Conservation (phyloP, 2,113 vertebrate species). For the Podarcis raffonei region DNA sequence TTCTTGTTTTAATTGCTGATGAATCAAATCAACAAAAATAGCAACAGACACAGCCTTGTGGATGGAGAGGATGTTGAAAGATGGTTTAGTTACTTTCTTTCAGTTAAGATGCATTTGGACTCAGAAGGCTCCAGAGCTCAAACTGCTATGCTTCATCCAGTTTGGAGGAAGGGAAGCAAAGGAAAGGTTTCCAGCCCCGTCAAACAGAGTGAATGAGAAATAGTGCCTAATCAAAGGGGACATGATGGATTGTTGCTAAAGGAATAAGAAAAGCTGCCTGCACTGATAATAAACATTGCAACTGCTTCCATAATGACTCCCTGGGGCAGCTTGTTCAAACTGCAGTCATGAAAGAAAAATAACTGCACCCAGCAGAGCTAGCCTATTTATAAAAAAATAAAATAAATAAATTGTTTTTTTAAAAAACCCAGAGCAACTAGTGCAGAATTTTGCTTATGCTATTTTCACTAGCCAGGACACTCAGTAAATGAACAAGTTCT, state of each 20-base stretch:
- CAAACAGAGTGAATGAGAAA: slow-evolving; percentile 35
- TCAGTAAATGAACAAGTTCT: background rate
- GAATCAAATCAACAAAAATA: too few species aligned
- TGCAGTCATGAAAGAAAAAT: slow-evolving; percentile 25
- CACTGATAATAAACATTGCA: slow-evolving; percentile 33
- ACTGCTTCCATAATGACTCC: slow-evolving; percentile 49
- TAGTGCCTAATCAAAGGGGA: slow-evolving; percentile 4
- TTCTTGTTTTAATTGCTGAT: too few species aligned
- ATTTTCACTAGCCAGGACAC: background rate
- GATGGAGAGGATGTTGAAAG: background rate
- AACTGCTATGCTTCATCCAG: background rate
- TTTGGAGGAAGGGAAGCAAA: slow-evolving; percentile 1
- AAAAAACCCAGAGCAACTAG: background rate
- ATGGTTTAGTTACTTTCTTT: background rate
- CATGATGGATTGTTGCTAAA: slow-evolving; percentile 24
- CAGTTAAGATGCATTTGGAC: background rate
- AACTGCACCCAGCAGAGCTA: slow-evolving; percentile 32
- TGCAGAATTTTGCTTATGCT: accelerated
- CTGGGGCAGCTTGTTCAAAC: slow-evolving; percentile 22
- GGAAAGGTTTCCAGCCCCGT: slow-evolving; percentile 8
- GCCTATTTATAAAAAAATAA: slow-evolving; percentile 2
- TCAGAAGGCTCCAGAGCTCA: slow-evolving; percentile 4
- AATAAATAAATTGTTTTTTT: background rate
- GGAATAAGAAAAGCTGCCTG: slow-evolving; percentile 40
- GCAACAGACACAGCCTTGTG: background rate